Evolutionary conservation across 2,888 invertebrate species (phyloP).

Genomic region (Drosophila sordidapex): DNA sequence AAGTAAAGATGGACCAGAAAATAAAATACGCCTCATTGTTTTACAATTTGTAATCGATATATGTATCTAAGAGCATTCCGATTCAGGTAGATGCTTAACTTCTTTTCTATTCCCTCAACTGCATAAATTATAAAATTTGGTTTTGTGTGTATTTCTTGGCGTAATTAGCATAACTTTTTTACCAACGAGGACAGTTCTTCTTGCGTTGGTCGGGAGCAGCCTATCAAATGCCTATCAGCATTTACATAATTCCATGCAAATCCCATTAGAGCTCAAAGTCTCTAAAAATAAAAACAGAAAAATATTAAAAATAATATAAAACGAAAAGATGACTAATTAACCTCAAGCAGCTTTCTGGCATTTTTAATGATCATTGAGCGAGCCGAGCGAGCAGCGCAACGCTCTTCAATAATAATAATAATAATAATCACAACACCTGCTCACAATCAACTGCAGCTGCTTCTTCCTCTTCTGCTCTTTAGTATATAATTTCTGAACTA

Average conservation of each 20-base stretch:
- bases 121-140: slow-evolving; percentile 53
- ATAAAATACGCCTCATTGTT: slow-evolving; percentile 54
- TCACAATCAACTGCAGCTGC: slow-evolving; percentile 6
- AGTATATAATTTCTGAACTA: slow-evolving; percentile 25
- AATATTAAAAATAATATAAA: not conserved
- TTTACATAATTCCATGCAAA: slow-evolving; percentile 76
- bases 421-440: slow-evolving; percentile 60
- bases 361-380: slow-evolving; percentile 41
- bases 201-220: slow-evolving; percentile 21
- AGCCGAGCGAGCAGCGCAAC: slow-evolving; percentile 9
- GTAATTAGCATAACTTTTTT: slow-evolving; percentile 71
- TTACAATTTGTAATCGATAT: slow-evolving; percentile 75
- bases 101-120: slow-evolving; percentile 8
- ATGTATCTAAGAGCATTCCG: slow-evolving; percentile 4
- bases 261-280: slow-evolving; percentile 61
- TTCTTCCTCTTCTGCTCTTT: not conserved
- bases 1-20: not conserved
- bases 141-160: slow-evolving; percentile 6
- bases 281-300: slow-evolving; percentile 36
- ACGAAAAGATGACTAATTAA: slow-evolving; percentile 73
- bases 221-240: slow-evolving; percentile 76
- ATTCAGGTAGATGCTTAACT: slow-evolving; percentile 14
- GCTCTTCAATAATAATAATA: slow-evolving; percentile 39
- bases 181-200: slow-evolving; percentile 35
- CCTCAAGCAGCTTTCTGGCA: slow-evolving; percentile 57